Base-by-base conservation (phyloP, 1,140 invertebrate species). In the Harlomillsia oculata region DNA sequence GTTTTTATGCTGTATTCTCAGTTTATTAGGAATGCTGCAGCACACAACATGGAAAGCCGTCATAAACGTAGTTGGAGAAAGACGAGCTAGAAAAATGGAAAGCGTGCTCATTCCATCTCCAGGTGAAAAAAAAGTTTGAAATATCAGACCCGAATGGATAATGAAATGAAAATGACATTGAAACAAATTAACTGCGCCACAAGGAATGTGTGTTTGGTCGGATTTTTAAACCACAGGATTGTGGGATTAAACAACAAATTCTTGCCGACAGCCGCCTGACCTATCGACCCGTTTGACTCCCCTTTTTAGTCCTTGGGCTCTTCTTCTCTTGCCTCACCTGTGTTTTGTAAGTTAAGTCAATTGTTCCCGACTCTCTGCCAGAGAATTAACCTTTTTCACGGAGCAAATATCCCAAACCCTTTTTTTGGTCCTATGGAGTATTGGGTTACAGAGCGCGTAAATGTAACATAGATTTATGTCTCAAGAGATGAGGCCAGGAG, bases 121-220 rank as follows among this genome's bases (percentile, higher is more conserved):
- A n/a, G n/a, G n/a, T n/a, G n/a, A n/a, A n/a, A n/a, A n/a, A n/a
- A n/a, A n/a, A n/a, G n/a, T n/a, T n/a, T 52, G 37, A 44, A 53
- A 53, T 44, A 43, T 53, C 51, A 43, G 37, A 28, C 14, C 34
- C 39, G 39, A 20, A 53, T 53, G 37, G 51, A 53, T 53, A 53
- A 53, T 53, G 51, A 41, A 53, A 53, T 43, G 39, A 44, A 53
- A 53, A 53, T 53, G 51, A 53, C 51, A 53, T 48, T 30, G 28
- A 30, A 53, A 53, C 51, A 53, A 53, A 53, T 53, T 53, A 53
- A 53, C 51, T 53, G 37, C 39, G 11, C 51, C 20, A 36, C 32
- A 50, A 50, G 48, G 48, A 50, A 50, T 50, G 32, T 50, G 34
- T 39, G 34, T 39, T 37, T 16, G 32, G 48, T 37, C 30, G 30